phyloP scores from a whole-genome alignment of 1,140 invertebrate genomes.

The Drosophila azteca region DNA sequence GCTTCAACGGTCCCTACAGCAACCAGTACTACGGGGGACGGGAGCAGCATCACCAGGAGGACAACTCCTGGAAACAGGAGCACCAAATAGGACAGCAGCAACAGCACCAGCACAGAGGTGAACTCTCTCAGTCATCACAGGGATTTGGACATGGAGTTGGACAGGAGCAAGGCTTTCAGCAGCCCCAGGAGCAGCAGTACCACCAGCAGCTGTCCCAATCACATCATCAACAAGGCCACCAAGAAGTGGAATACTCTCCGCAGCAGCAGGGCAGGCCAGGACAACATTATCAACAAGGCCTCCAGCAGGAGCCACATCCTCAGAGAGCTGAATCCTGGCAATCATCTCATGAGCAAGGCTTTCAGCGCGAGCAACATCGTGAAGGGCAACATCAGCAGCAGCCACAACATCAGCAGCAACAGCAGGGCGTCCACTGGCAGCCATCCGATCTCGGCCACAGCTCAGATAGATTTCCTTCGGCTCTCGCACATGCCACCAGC shows the following conservation, averaged over 20 bases:
- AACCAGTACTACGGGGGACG: constrained; percentile 37
- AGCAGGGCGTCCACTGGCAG: constrained; percentile 12
- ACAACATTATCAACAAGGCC: too few species aligned
- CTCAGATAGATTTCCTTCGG: constrained; percentile 44
- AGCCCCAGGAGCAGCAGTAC: neutral
- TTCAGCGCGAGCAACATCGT: neutral
- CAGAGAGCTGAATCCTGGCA: constrained; percentile 11
- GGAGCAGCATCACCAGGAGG: constrained; percentile 17
- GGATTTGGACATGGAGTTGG: neutral
- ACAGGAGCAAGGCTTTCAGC: neutral
- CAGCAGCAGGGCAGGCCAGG: too few species aligned
- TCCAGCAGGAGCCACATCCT: constrained; percentile 2
- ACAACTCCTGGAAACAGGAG: constrained; percentile 14
- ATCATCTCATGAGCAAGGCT: neutral
- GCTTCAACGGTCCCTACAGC: constrained; percentile 47
- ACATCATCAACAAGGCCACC: neutral
- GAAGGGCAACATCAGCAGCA: constrained; percentile 3
- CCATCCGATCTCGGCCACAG: neutral
- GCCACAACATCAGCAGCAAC: constrained; percentile 1
- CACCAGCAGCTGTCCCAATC: neutral
- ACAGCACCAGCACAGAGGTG: neutral
- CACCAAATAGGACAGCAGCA: neutral
- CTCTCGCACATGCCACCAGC: constrained; percentile 25
- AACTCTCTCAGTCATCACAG: neutral
- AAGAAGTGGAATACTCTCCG: neutral